phyloP scores from a whole-genome alignment of 1,140 invertebrate genomes.

The Megathymus violae region DNA sequence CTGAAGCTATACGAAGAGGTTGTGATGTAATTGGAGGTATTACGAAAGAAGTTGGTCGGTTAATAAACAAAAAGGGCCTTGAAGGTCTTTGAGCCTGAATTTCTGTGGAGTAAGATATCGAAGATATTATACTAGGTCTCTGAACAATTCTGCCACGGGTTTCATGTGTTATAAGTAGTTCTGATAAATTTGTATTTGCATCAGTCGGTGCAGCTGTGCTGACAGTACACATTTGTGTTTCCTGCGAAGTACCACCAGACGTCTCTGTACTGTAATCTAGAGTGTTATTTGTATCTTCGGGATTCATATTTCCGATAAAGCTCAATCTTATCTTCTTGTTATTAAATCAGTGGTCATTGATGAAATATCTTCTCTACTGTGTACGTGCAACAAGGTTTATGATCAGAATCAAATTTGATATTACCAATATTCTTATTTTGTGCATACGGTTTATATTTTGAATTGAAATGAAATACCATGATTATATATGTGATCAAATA shows the following conservation, averaged over 20 bases:
- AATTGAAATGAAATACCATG: too few relatives aligned
- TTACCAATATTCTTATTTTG: too few relatives aligned
- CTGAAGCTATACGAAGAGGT: conserved; percentile 16
- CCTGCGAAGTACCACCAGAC: not conserved
- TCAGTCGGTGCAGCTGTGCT: conserved; percentile 14
- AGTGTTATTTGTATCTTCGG: not conserved
- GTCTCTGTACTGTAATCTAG: not conserved
- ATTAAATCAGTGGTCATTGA: too few relatives aligned
- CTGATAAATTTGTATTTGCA: conserved; percentile 12
- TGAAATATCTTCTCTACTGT: too few relatives aligned
- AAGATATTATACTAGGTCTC: not conserved
- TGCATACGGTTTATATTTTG: too few relatives aligned
- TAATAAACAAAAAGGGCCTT: conserved; percentile 34
- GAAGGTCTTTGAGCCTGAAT: not conserved
- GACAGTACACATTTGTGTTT: conserved; percentile 19
- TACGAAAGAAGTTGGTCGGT: conserved; percentile 31
- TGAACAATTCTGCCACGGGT: not conserved
- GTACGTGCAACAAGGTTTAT: too few relatives aligned
- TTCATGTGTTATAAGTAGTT: not conserved
- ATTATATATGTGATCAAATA: too few relatives aligned
- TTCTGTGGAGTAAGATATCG: not conserved
- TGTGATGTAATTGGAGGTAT: conserved; percentile 4
- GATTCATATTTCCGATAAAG: conserved; percentile 15
- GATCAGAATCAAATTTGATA: too few relatives aligned
- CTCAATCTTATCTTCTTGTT: too few relatives aligned